Percentiles rank a stretch among this genome's conserved stretches.
These are phyloP conservation scores for Hystrix brachyura DNA, from an alignment of 2,113 vertebrate species.

Conservation along the genomic window DNA sequence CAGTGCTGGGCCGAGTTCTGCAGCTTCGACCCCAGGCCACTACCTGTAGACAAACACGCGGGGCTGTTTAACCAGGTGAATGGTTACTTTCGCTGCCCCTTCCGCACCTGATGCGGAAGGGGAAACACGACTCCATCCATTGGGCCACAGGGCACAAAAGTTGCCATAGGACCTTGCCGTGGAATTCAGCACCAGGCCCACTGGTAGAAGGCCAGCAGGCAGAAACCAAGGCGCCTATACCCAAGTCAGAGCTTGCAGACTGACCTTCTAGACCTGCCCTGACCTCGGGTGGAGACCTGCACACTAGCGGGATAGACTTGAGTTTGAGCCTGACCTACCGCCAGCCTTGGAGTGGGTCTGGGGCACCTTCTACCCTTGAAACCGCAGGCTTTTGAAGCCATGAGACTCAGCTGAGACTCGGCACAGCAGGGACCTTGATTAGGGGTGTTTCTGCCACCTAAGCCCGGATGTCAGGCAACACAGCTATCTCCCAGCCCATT, in stretches of 20 bases:
- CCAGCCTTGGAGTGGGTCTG: background rate
- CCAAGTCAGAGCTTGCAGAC: background rate
- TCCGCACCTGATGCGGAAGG: background rate
- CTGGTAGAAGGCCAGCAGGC: background rate
- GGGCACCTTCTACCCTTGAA: no score
- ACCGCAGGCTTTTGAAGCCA: background rate
- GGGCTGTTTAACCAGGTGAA: background rate
- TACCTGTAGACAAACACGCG: background rate
- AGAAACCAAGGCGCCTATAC: background rate
- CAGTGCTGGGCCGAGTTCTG: no score
- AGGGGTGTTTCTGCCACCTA: background rate
- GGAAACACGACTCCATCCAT: background rate
- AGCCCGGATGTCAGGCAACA: background rate
- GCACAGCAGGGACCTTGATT: background rate
- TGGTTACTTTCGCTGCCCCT: no score
- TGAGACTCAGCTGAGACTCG: background rate
- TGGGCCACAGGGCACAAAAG: background rate
- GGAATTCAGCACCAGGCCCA: background rate
- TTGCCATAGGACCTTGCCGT: background rate
- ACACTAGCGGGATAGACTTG: background rate
- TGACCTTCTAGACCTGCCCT: background rate
- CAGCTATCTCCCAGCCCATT: background rate
- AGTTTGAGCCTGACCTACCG: background rate
- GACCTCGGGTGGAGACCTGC: background rate
- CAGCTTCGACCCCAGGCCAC: background rate